Percentiles rank a stretch among this genome's conserved stretches.
phyloP scores from a whole-genome alignment of 2,113 vertebrate species.

The Oxygymnocypris stewartii region DNA sequence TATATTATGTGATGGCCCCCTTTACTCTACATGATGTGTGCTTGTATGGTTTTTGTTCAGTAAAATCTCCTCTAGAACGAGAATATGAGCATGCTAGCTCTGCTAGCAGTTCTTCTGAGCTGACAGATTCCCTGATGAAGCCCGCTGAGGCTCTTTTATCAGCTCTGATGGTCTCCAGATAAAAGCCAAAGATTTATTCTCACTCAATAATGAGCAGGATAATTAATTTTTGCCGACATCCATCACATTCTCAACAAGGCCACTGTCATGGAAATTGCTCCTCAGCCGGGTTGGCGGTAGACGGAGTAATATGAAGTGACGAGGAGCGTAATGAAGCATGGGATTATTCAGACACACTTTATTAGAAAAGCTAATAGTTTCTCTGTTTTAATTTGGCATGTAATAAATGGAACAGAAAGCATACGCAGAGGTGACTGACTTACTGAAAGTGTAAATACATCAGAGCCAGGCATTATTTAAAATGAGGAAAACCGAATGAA shows the following conservation, averaged over 20 bases:
- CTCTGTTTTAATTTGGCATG: constrained; percentile 50
- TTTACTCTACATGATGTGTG: too few species aligned
- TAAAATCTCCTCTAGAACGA: too few species aligned
- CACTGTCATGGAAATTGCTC: constrained; percentile 62
- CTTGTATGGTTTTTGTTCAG: too few species aligned
- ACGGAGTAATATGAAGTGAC: constrained; percentile 46
- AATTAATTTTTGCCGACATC: constrained; percentile 74
- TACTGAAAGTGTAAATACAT: constrained; percentile 48
- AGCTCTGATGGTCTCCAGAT: constrained; percentile 64
- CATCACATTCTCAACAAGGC: constrained; percentile 71
- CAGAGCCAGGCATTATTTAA: constrained; percentile 24
- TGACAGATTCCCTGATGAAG: constrained; percentile 58
- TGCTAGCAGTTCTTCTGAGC: not conserved
- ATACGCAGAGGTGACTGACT: constrained; percentile 23
- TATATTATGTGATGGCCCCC: too few species aligned
- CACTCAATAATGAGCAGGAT: constrained; percentile 71
- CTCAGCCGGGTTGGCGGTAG: constrained; percentile 49
- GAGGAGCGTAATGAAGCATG: constrained; percentile 55
- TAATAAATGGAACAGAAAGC: constrained; percentile 53
- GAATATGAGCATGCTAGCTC: too few species aligned
- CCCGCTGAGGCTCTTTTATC: constrained; percentile 68
- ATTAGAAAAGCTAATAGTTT: constrained; percentile 61
- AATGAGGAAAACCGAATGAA: not conserved
- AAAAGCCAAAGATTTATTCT: constrained; percentile 74
- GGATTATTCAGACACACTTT: constrained; percentile 55